These are phyloP conservation scores for Callipepla squamata DNA, from an alignment of 2,113 vertebrate species.

Conservation along the genomic window DNA sequence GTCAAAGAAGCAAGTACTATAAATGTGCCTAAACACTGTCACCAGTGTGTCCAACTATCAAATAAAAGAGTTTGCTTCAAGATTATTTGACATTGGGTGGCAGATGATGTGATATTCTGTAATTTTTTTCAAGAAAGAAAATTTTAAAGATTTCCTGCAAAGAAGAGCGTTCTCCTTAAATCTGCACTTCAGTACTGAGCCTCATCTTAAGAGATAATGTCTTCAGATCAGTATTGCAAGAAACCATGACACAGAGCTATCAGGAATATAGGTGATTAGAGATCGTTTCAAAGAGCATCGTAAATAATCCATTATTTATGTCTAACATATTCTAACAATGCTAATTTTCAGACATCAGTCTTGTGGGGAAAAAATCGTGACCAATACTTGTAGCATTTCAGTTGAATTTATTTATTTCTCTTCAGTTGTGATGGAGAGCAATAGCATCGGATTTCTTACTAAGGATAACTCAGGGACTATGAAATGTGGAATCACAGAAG, in stretches of 20 bases:
- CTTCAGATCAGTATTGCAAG: background rate
- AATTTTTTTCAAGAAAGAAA: conserved; percentile 49
- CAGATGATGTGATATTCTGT: conserved; percentile 23
- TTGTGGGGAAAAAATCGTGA: background rate
- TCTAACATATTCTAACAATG: background rate
- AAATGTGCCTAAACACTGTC: background rate
- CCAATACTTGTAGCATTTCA: background rate
- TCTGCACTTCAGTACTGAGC: background rate
- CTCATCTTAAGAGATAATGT: background rate
- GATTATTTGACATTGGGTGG: background rate
- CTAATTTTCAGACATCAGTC: background rate
- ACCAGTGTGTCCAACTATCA: background rate
- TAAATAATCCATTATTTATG: background rate
- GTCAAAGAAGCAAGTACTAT: background rate
- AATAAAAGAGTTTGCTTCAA: conserved; percentile 17
- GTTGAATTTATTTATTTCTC: background rate
- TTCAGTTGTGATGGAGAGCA: background rate
- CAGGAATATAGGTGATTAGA: background rate
- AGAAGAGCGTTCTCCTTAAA: background rate
- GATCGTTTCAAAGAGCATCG: background rate
- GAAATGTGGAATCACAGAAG: background rate
- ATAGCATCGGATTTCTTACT: background rate
- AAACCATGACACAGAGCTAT: background rate
- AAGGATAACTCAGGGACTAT: background rate
- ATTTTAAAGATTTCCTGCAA: conserved; percentile 16